Percentiles rank a stretch among this genome's conserved stretches.
These are phyloP conservation scores for Hylomyscus alleni DNA, from an alignment of 2,797 vertebrate genomes.

Conservation along the genomic window DNA sequence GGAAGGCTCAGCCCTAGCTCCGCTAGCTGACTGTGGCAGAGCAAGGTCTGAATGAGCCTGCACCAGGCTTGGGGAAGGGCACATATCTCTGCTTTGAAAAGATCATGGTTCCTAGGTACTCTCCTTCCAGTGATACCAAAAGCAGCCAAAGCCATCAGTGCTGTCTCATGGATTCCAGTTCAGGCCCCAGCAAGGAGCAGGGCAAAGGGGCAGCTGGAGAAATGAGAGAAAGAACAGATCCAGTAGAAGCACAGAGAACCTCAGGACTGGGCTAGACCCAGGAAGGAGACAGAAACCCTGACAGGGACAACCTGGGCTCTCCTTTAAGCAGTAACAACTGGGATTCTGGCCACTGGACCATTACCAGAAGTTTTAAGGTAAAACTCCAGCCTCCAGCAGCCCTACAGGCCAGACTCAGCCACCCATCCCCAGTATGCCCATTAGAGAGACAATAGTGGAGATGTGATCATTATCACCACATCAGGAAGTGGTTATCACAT, in stretches of 20 bases:
- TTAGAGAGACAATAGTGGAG: neutral
- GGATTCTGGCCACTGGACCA: neutral
- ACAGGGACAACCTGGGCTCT: neutral
- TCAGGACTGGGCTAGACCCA: neutral
- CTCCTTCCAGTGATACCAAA: neutral
- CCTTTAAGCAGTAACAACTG: neutral
- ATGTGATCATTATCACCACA: neutral
- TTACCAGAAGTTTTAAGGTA: neutral
- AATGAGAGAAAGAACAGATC: neutral
- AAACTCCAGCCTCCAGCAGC: neutral
- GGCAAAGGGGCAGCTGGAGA: neutral
- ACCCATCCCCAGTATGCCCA: neutral
- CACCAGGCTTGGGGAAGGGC: too few relatives aligned
- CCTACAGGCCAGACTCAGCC: neutral
- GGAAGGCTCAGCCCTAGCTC: too few relatives aligned
- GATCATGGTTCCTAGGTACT: neutral
- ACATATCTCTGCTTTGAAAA: neutral
- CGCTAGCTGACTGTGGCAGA: too few relatives aligned
- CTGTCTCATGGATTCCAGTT: accelerated
- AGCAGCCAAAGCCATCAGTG: neutral
- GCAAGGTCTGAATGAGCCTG: too few relatives aligned
- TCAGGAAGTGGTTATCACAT: neutral
- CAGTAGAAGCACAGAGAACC: neutral
- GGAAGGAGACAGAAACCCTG: accelerated
- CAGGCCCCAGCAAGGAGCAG: accelerated